phyloP scores from a whole-genome alignment of 2,888 invertebrate species.

The Thysanoteuthis rhombus region DNA sequence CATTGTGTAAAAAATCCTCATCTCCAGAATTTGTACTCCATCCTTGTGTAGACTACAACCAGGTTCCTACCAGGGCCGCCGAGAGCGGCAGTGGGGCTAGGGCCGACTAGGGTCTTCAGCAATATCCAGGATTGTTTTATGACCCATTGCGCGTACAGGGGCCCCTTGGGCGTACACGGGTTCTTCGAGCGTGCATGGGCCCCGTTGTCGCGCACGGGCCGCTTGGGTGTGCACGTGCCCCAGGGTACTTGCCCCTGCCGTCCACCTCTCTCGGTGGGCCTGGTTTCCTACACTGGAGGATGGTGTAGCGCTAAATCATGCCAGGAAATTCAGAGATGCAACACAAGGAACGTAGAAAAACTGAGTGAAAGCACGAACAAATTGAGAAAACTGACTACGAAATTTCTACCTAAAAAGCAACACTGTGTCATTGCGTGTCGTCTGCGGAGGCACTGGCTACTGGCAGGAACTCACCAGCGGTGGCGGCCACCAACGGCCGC shows the following conservation, averaged over 20 bases:
- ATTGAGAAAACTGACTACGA: conserved; percentile 16
- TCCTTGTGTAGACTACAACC: not conserved
- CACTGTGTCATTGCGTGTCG: conserved; percentile 19
- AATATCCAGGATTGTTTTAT: too few relatives aligned
- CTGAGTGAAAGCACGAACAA: not conserved
- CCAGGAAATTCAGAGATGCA: not conserved
- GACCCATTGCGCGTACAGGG: too few relatives aligned
- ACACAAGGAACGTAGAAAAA: not conserved
- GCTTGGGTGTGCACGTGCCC: too few relatives aligned
- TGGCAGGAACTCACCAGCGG: not conserved
- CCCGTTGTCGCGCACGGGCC: too few relatives aligned
- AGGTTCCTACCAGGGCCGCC: too few relatives aligned
- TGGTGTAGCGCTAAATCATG: not conserved
- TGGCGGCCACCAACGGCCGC: conserved; percentile 12
- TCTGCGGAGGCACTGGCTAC: conserved; percentile 2
- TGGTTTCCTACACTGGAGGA: not conserved
- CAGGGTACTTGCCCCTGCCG: too few relatives aligned
- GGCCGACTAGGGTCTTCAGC: too few relatives aligned
- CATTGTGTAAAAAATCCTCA: not conserved
- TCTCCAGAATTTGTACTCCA: not conserved
- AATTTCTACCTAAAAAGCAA: conserved; percentile 28
- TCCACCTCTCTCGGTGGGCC: too few relatives aligned
- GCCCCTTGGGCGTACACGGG: too few relatives aligned
- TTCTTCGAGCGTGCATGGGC: too few relatives aligned
- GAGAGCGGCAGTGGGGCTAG: too few relatives aligned